Evolutionary conservation across 35 echinoderm and acorn worm genomes (phyloP).

Genomic region (Chiridota heheva): DNA sequence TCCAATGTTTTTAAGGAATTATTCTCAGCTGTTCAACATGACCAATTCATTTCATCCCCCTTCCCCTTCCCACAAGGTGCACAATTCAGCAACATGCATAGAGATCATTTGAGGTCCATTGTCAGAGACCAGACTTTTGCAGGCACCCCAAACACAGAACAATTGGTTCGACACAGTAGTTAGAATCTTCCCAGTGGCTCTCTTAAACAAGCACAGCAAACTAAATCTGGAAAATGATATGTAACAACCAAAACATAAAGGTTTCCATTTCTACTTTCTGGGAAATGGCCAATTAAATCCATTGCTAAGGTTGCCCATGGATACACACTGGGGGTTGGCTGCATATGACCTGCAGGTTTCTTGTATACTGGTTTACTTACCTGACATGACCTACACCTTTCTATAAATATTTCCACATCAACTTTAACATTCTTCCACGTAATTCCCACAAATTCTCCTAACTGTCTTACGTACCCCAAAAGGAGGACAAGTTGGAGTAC

Average conservation of each 20-base stretch:
- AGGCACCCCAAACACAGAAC: neutral
- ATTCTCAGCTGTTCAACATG: too few relatives aligned
- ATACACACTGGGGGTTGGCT: neutral
- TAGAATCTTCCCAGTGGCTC: neutral
- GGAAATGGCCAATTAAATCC: too few relatives aligned
- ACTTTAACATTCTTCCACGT: neutral
- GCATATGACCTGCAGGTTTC: neutral
- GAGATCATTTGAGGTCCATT: neutral
- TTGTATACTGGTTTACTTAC: neutral
- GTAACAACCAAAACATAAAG: neutral
- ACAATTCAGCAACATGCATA: neutral
- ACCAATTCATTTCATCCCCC: too few relatives aligned
- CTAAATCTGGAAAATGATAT: neutral
- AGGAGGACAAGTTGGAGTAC: neutral
- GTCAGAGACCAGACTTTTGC: neutral
- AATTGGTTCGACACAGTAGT: neutral
- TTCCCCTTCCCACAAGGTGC: neutral
- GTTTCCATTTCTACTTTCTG: too few relatives aligned
- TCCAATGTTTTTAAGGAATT: too few relatives aligned
- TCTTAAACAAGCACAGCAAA: neutral
- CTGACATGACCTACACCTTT: neutral
- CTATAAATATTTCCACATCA: neutral
- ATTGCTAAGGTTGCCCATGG: too few relatives aligned
- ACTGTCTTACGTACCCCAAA: neutral
- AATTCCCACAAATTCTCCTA: neutral